Conservation (phyloP, 2,888 invertebrate species). For the Andrena praecox region DNA sequence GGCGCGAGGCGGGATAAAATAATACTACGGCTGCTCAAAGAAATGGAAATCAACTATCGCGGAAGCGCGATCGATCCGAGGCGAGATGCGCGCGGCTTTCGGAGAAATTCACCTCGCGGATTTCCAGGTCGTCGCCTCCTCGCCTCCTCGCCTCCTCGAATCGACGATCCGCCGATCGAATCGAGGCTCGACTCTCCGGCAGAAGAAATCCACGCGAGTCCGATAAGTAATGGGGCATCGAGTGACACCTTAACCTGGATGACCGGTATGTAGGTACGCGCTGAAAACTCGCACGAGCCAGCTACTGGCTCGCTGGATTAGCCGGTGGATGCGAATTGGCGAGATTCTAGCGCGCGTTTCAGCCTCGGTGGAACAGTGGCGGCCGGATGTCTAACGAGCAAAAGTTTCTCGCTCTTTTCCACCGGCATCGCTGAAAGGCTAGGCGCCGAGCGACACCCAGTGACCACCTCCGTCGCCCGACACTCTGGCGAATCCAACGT, state of each 20-base stretch:
- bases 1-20: not conserved
- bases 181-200: slow-evolving; percentile 44
- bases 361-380: slow-evolving; percentile 67
- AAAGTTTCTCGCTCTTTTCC: slow-evolving; percentile 13
- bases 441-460: not conserved
- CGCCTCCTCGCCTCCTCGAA: not conserved
- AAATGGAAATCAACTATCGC: not conserved
- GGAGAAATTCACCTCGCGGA: slow-evolving; percentile 50
- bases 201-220: slow-evolving; percentile 47
- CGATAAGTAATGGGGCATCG: slow-evolving; percentile 67
- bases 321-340: slow-evolving; percentile 77
- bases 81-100: slow-evolving; percentile 10
- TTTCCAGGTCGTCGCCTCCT: slow-evolving; percentile 58
- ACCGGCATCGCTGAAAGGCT: not conserved
- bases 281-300: slow-evolving; percentile 55
- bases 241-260: slow-evolving; percentile 80
- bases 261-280: slow-evolving; percentile 67
- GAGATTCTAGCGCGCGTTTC: slow-evolving; percentile 80
- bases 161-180: slow-evolving; percentile 47
- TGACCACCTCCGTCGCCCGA: not conserved
- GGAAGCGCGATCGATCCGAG: not conserved
- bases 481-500: not conserved
- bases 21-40: not conserved
- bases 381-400: slow-evolving; percentile 68
- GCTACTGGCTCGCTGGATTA: slow-evolving; percentile 67